These are phyloP conservation scores for Sinotaia quadrata DNA, from an alignment of 2,888 invertebrate genomes.

Conservation along the genomic window DNA sequence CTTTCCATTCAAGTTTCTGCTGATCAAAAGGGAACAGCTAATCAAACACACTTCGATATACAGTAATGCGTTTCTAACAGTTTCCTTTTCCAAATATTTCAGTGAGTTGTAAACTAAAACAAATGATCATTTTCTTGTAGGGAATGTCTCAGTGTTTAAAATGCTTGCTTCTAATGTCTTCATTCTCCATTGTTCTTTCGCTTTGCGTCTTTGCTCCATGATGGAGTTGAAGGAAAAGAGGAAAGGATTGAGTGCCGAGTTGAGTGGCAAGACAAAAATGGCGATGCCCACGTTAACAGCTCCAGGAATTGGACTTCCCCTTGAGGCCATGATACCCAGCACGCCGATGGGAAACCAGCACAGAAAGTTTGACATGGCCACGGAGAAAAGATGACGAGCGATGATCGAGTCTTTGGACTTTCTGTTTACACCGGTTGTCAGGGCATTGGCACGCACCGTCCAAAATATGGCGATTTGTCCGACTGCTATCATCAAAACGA, in stretches of 20 bases:
- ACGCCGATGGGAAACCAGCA: not conserved
- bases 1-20: too few species aligned
- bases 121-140: too few species aligned
- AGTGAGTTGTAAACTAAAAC: too few species aligned
- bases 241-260: conserved; percentile 1
- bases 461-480: not conserved
- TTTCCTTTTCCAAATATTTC: too few species aligned
- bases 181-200: not conserved
- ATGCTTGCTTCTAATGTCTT: not conserved
- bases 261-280: not conserved
- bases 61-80: too few species aligned
- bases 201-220: not conserved
- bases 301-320: not conserved
- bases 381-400: not conserved
- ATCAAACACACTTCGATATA: too few species aligned
- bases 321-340: not conserved
- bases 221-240: not conserved
- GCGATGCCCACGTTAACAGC: not conserved
- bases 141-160: too few species aligned
- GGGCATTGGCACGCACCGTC: not conserved
- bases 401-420: not conserved
- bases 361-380: not conserved
- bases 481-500: not conserved
- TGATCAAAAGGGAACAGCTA: too few species aligned
- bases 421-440: not conserved